Conservation (phyloP, 1,140 invertebrate species). For the Atta texana region DNA sequence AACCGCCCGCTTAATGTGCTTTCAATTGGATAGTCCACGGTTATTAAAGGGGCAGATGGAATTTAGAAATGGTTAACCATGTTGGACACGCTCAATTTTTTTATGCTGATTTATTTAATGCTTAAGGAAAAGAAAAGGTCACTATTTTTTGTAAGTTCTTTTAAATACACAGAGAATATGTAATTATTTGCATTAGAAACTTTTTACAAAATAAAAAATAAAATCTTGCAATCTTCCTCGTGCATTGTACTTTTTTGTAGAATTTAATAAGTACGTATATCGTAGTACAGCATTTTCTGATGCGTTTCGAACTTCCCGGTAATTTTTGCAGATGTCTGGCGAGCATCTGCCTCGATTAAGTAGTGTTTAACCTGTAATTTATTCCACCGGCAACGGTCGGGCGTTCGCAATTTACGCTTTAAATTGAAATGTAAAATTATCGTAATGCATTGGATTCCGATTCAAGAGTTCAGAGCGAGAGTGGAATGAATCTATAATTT, state of each 20-base stretch:
- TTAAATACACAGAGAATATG: background rate
- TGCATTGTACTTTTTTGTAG: conserved; percentile 17
- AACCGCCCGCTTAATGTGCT: background rate
- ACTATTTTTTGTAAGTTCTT: background rate
- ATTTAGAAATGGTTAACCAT: background rate
- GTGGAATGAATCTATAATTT: conserved; percentile 42
- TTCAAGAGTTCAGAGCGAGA: conserved; percentile 26
- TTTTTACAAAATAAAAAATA: background rate
- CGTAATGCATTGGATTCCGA: conserved; percentile 45
- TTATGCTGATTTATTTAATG: background rate
- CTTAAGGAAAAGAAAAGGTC: background rate
- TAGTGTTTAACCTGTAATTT: conserved; percentile 54
- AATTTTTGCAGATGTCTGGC: conserved; percentile 60
- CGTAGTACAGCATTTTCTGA: conserved; percentile 43
- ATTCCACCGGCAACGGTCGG: conserved; percentile 54
- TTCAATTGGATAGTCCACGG: conserved; percentile 22
- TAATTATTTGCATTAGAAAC: background rate
- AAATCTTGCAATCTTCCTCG: background rate
- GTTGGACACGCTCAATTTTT: background rate
- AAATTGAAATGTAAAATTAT: conserved; percentile 62
- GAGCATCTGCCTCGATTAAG: conserved; percentile 59
- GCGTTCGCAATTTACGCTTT: conserved; percentile 50
- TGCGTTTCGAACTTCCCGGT: conserved; percentile 44
- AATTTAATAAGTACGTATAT: conserved; percentile 49
- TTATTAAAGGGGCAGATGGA: background rate